phyloP scores from a whole-genome alignment of 2,797 vertebrate genomes.

The Rhincodon typus region DNA sequence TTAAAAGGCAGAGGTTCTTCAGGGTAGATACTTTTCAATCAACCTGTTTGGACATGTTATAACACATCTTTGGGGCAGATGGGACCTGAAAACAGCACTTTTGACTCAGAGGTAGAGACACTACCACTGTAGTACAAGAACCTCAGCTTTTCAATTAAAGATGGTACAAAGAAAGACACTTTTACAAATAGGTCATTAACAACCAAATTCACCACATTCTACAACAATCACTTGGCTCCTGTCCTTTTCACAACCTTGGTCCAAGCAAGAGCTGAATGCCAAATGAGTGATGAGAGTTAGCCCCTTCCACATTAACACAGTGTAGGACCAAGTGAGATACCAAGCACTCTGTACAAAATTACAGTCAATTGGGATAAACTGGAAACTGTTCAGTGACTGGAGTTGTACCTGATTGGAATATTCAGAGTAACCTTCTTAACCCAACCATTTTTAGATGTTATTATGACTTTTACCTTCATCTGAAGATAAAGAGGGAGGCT shows the following conservation, averaged over 20 bases:
- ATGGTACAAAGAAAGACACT: not conserved
- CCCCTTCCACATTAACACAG: not conserved
- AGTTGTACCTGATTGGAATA: not conserved
- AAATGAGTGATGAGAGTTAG: too few relatives aligned
- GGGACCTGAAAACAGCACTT: too few relatives aligned
- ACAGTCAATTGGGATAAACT: not conserved
- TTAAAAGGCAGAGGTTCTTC: not conserved
- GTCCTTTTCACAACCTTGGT: not conserved
- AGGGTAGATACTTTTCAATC: not conserved
- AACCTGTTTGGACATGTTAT: too few relatives aligned
- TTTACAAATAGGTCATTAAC: not conserved
- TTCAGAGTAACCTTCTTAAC: not conserved
- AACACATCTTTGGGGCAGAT: too few relatives aligned
- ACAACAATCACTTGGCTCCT: not conserved
- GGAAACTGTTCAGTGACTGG: not conserved
- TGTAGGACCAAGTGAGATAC: not conserved
- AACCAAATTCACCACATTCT: not conserved
- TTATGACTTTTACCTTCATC: not conserved
- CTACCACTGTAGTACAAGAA: too few relatives aligned
- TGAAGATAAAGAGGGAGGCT: not conserved
- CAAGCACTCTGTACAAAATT: not conserved
- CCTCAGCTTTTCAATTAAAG: too few relatives aligned
- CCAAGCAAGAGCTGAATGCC: not conserved
- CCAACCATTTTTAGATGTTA: not conserved
- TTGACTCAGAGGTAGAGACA: too few relatives aligned